Base-by-base conservation (phyloP, 2,113 vertebrate genomes). In the Colius striatus region DNA sequence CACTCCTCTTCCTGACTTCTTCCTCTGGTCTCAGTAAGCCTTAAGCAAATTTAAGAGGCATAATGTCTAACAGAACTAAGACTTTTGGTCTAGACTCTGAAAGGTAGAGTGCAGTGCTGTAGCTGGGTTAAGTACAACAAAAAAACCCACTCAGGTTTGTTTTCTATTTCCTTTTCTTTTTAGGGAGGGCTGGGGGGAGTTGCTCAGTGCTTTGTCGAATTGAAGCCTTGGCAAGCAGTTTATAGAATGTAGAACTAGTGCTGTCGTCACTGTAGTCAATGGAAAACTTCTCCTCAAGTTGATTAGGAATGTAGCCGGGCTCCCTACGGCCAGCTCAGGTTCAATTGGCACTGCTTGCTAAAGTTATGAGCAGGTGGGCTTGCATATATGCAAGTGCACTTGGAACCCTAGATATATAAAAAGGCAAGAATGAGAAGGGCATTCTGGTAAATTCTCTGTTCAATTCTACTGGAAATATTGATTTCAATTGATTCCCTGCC, bases 401-500 rank as follows among this genome's bases (percentile, higher is more conserved):
- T 89, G 53, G 67, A 48, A 19, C 16, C 21, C 54, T 53, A 73
- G 30, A 38, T n/a, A 38, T n/a, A 34, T 32, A 66, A 87, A 90
- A 92, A 67, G 18, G 5, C 65, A 74, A 47, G 57, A 81, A 36
- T 47, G 30, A 43, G 18, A 61, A 73, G 27, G 27, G 53, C 2
- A 1, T 86, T 94, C 85, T 90, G 53, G 41, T 87, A 82, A 94
- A 87, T 90, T 90, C 47, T 92, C 18, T 48, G n/a, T 87, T 89
- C 19, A 90, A 8, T 87, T 81, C 93, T 67, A 48, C 45, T 45
- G 73, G 93, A 96, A 93, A 93, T 92, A 94, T 96, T 94, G 94
- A 96, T 96, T 94, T 75, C 81, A 86, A 97, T 95, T 84, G 86
- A 96, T 95, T 96, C 86, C 20, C 80, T 93, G 90, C 80, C 93